phyloP scores from a whole-genome alignment of 2,888 invertebrate species.

The Nudaria mundana region DNA sequence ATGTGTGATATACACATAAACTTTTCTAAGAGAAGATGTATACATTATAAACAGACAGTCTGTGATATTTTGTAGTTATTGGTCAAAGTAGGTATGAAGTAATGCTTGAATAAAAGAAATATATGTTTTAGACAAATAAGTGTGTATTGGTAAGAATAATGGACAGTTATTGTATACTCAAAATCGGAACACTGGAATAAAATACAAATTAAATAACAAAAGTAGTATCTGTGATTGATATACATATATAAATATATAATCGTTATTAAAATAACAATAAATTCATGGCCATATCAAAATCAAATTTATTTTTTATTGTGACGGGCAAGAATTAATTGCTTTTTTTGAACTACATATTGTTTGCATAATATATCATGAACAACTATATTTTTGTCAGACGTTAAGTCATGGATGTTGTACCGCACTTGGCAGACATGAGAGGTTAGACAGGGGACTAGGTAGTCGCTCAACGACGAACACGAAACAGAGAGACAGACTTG shows the following conservation, averaged over 20 bases:
- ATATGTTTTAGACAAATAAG: slow-evolving; percentile 74
- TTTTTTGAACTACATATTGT: slow-evolving; percentile 46
- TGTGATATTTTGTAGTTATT: slow-evolving; percentile 82
- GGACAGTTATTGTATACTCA: slow-evolving; percentile 69
- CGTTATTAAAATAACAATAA: slow-evolving; percentile 65
- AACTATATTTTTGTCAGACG: slow-evolving; percentile 41
- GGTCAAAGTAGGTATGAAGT: slow-evolving; percentile 76
- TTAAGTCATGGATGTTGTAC: slow-evolving; percentile 28
- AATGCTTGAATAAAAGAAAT: slow-evolving; percentile 76
- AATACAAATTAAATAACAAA: slow-evolving; percentile 62
- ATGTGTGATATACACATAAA: slow-evolving; percentile 79
- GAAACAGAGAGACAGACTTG: slow-evolving; percentile 37
- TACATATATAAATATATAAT: no score
- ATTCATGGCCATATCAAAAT: slow-evolving; percentile 78
- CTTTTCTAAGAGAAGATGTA: slow-evolving; percentile 80
- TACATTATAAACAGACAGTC: slow-evolving; percentile 81
- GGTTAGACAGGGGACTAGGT: background rate
- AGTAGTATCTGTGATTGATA: slow-evolving; percentile 76
- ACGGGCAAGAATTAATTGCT: slow-evolving; percentile 48
- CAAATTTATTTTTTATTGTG: slow-evolving; percentile 66
- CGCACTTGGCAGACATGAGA: slow-evolving; percentile 13
- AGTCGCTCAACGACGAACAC: slow-evolving; percentile 5
- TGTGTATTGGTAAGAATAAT: slow-evolving; percentile 72
- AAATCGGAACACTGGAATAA: slow-evolving; percentile 55
- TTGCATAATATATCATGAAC: slow-evolving; percentile 49